Evolutionary conservation across 2,113 vertebrate species (phyloP).

Genomic region (Oriolus oriolus): DNA sequence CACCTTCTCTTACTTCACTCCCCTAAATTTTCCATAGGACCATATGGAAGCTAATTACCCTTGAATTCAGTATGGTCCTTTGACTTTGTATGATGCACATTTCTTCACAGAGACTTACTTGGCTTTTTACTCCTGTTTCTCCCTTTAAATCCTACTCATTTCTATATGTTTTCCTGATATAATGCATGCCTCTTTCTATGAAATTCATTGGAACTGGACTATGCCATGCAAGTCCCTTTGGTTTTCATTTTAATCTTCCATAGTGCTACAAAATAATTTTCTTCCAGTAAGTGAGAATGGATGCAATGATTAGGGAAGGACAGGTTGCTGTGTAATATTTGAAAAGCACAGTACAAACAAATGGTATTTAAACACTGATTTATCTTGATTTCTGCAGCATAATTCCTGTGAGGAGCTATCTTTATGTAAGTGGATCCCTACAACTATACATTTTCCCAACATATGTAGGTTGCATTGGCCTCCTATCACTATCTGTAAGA

Average conservation of each 20-base stretch:
- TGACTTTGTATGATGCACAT: too few species aligned
- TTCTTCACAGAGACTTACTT: background rate
- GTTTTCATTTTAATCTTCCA: background rate
- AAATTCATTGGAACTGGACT: background rate
- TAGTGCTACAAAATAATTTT: background rate
- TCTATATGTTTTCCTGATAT: background rate
- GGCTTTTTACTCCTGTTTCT: background rate
- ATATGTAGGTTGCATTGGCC: background rate
- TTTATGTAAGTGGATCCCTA: background rate
- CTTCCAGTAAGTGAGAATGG: background rate
- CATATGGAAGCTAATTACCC: background rate
- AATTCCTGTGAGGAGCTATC: background rate
- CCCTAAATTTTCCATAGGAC: background rate
- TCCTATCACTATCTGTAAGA: background rate
- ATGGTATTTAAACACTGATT: background rate
- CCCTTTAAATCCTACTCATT: background rate
- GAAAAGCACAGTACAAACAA: background rate
- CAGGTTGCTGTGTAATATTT: background rate
- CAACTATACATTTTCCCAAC: background rate
- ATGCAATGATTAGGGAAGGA: background rate
- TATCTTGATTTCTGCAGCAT: background rate
- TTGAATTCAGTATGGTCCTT: background rate
- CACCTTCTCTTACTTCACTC: background rate
- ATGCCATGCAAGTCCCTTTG: background rate
- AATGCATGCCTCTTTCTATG: background rate